Percentiles rank a stretch among this genome's conserved stretches.
phyloP scores from a whole-genome alignment of 2,113 vertebrate species.

The Aptenodytes patagonicus region DNA sequence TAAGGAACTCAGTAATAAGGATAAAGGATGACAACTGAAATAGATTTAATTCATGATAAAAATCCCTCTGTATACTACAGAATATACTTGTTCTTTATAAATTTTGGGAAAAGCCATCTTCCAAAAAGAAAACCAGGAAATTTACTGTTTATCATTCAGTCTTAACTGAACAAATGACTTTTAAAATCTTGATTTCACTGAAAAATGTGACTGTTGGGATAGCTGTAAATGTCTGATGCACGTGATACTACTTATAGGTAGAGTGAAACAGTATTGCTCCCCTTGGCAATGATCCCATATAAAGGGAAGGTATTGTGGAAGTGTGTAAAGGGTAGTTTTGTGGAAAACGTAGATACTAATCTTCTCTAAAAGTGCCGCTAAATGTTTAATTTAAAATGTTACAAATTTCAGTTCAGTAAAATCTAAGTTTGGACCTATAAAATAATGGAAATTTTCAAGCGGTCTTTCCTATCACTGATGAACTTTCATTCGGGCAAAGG shows the following conservation, averaged over 20 bases:
- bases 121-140: background rate
- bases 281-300: background rate
- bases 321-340: background rate
- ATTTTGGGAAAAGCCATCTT: background rate
- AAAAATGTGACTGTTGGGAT: background rate
- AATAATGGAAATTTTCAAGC: background rate
- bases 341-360: background rate
- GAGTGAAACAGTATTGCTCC: background rate
- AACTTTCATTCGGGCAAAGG: background rate
- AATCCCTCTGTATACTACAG: background rate
- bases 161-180: background rate
- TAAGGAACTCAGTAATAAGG: background rate
- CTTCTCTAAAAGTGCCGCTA: background rate
- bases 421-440: background rate
- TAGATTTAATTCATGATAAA: background rate
- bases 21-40: background rate
- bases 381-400: background rate
- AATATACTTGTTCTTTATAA: background rate
- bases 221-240: background rate
- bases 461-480: background rate
- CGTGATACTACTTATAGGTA: accelerated
- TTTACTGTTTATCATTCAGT: background rate
- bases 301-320: background rate
- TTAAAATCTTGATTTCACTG: background rate
- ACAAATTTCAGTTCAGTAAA: background rate